A percentile compares a stretch with the other conserved stretches of the same genome.
phyloP scores from a whole-genome alignment of 2,797 vertebrate genomes.

The Karalla daura region DNA sequence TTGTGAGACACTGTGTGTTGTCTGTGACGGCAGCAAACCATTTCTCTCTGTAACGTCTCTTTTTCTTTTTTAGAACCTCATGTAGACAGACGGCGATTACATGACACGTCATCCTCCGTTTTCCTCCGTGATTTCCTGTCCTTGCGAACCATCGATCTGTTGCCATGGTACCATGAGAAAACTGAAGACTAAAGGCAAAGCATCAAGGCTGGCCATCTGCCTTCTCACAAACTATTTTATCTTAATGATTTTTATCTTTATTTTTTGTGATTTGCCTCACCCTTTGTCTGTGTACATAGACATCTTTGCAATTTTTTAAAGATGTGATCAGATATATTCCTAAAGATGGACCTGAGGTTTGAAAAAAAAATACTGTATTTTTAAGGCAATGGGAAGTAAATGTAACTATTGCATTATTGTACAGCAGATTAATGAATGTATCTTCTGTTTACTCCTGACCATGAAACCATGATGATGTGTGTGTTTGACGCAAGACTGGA shows the following conservation, averaged over 20 bases:
- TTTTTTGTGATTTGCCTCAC: conserved; percentile 56
- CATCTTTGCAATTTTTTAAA: conserved; percentile 73
- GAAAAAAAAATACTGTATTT: conserved; percentile 71
- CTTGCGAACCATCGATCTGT: conserved; percentile 65
- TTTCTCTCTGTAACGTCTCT: conserved; percentile 40
- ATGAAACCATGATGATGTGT: conserved; percentile 68
- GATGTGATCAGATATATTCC: conserved; percentile 57
- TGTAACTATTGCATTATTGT: conserved; percentile 67
- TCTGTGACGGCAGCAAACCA: conserved; percentile 9
- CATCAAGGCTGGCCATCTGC: conserved; percentile 71
- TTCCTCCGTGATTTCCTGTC: conserved; percentile 49
- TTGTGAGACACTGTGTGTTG: neutral
- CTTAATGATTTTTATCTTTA: conserved; percentile 56
- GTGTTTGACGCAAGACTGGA: conserved; percentile 59
- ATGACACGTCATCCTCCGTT: conserved; percentile 44
- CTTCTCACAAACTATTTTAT: conserved; percentile 65
- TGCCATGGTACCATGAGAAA: conserved; percentile 66
- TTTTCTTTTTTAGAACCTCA: conserved; percentile 81
- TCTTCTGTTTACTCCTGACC: conserved; percentile 76
- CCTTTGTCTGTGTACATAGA: conserved; percentile 67
- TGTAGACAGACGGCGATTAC: conserved; percentile 67
- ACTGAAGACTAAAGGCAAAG: conserved; percentile 67
- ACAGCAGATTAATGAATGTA: conserved; percentile 86
- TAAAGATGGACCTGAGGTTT: conserved; percentile 40
- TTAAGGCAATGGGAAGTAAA: conserved; percentile 64